These are phyloP conservation scores for Psilopsiagon aymara DNA, from an alignment of 2,113 vertebrate genomes.

Conservation along the genomic window DNA sequence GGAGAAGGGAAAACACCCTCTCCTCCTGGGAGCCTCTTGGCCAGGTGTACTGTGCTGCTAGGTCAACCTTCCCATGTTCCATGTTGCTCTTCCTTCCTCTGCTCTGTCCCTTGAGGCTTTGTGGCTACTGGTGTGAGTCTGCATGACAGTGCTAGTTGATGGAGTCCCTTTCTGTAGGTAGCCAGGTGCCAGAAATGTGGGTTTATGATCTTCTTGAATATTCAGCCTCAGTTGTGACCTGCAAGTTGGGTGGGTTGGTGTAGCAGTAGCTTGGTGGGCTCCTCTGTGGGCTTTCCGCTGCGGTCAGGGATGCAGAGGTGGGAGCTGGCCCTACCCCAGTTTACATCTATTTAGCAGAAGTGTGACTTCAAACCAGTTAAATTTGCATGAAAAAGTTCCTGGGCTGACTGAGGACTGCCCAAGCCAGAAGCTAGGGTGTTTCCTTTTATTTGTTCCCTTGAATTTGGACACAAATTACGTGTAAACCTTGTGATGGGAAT, in stretches of 20 bases:
- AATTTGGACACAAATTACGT: background rate
- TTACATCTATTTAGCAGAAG: background rate
- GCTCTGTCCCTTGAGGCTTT: background rate
- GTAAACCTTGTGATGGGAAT: background rate
- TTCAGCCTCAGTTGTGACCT: background rate
- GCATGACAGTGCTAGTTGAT: background rate
- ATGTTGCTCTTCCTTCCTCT: background rate
- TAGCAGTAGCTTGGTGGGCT: background rate
- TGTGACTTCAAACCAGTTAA: background rate
- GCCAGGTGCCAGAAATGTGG: background rate
- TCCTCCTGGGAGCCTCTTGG: rapidly evolving
- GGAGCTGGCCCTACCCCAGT: background rate
- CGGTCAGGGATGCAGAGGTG: background rate
- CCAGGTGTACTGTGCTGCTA: rapidly evolving
- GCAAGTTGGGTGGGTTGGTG: background rate
- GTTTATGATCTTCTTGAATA: background rate
- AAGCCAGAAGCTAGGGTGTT: background rate
- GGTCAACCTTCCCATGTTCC: background rate
- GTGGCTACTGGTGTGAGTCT: rapidly evolving
- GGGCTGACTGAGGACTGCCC: background rate
- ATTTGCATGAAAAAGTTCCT: background rate
- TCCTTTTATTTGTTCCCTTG: background rate
- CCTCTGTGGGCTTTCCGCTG: background rate
- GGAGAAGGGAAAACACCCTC: background rate
- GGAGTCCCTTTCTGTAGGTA: background rate